phyloP scores from a whole-genome alignment of 2,888 invertebrate species.

The Andrena trimmerana region DNA sequence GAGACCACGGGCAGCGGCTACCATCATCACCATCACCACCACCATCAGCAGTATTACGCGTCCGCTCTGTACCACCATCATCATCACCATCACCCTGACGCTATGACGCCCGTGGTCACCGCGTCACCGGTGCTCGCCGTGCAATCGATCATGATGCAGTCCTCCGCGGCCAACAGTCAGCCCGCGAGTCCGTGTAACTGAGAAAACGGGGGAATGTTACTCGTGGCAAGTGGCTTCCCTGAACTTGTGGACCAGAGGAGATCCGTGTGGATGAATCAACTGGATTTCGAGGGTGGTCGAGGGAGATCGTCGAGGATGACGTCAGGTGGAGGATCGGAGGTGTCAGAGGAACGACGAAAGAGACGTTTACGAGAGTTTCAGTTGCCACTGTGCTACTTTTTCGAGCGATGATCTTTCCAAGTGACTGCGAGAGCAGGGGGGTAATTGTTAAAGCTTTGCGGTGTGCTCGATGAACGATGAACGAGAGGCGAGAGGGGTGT shows the following conservation, averaged over 20 bases:
- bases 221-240: no score
- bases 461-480: slow-evolving; percentile 5
- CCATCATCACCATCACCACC: slow-evolving; percentile 76
- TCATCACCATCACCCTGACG: slow-evolving; percentile 78
- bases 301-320: not conserved
- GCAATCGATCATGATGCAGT: slow-evolving; percentile 78
- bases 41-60: slow-evolving; percentile 84
- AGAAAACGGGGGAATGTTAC: not conserved
- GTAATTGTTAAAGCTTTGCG: not conserved
- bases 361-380: not conserved
- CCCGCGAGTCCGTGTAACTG: slow-evolving; percentile 81
- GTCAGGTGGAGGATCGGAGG: not conserved
- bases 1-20: slow-evolving; percentile 69
- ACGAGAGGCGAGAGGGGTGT: slow-evolving; percentile 19
- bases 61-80: slow-evolving; percentile 83
- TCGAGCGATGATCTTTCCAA: not conserved
- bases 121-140: slow-evolving; percentile 71
- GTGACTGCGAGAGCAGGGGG: not conserved
- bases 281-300: not conserved
- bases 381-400: not conserved
- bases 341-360: not conserved
- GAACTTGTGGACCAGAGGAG: no score
- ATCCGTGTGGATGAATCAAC: no score
- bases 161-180: slow-evolving; percentile 73
- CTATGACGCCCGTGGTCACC: slow-evolving; percentile 63